Evolutionary conservation across 2,113 vertebrate genomes (phyloP).

Genomic region (Hirundichthys speculiger): DNA sequence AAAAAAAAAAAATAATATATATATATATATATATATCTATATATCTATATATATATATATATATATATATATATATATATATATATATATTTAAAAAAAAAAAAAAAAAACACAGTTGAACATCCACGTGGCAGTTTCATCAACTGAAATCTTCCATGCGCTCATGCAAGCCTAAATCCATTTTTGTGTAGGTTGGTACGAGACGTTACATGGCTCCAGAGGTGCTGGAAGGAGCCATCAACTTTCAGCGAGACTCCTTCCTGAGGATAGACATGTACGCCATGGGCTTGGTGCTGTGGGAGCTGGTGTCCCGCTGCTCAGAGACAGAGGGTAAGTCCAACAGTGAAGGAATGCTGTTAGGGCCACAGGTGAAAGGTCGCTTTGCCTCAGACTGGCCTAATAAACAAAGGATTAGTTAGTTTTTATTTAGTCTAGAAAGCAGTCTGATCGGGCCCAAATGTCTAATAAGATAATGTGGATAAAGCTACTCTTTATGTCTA

Average conservation of each 20-base stretch:
- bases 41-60: no score
- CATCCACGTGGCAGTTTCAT: no score
- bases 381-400: constrained; percentile 26
- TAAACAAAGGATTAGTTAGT: constrained; percentile 34
- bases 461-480: constrained; percentile 4
- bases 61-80: no score
- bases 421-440: constrained; percentile 24
- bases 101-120: no score
- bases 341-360: constrained; percentile 26
- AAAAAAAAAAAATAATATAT: no score
- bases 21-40: no score
- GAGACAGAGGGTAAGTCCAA: constrained; percentile 88
- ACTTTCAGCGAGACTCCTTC: constrained; percentile 98
- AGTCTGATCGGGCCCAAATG: constrained; percentile 8
- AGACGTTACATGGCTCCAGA: constrained; percentile 98
- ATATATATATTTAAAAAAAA: no score
- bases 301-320: constrained; percentile 92
- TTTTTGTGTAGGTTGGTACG: constrained; percentile 89
- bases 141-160: no score
- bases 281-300: constrained; percentile 96
- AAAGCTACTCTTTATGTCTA: background rate
- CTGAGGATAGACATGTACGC: constrained; percentile 98
- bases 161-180: background rate
- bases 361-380: constrained; percentile 48
- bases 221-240: constrained; percentile 97